These are phyloP conservation scores for Anodontia alba DNA, from an alignment of 2,888 invertebrate species.

Conservation along the genomic window DNA sequence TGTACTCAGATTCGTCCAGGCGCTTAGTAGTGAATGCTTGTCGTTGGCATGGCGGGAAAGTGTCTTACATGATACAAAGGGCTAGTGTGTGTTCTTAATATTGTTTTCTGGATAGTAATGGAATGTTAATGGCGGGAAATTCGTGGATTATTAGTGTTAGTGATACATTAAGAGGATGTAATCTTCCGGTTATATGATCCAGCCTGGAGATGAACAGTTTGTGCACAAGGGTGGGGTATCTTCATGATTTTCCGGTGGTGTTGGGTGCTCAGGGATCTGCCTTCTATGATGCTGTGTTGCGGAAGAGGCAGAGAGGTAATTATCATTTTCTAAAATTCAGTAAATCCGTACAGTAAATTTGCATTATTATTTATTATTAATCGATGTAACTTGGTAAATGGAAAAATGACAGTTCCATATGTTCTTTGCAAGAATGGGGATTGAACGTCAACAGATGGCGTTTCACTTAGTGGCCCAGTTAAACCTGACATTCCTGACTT, in stretches of 20 bases:
- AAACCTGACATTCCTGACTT: too few species aligned
- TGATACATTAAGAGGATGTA: neutral
- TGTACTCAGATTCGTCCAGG: neutral
- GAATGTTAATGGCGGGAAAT: slow-evolving; percentile 18
- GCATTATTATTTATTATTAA: neutral
- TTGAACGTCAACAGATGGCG: too few species aligned
- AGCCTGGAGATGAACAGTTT: slow-evolving; percentile 55
- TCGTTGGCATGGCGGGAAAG: slow-evolving; percentile 5
- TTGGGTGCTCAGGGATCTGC: slow-evolving; percentile 49
- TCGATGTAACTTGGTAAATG: neutral
- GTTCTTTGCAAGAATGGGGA: too few species aligned
- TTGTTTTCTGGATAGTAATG: neutral
- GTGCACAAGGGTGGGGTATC: slow-evolving; percentile 47
- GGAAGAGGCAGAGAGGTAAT: slow-evolving; percentile 56
- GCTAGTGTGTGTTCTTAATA: neutral
- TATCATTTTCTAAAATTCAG: neutral
- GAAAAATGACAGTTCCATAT: neutral
- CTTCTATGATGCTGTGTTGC: slow-evolving; percentile 61
- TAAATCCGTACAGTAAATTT: too few species aligned
- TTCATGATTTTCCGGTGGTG: slow-evolving; percentile 62
- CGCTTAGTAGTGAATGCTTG: neutral
- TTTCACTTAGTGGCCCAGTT: too few species aligned
- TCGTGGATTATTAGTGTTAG: slow-evolving; percentile 15
- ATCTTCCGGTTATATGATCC: slow-evolving; percentile 20
- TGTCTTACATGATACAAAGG: neutral